phyloP scores from a whole-genome alignment of 2,888 invertebrate genomes.

The Orthosia cruda region DNA sequence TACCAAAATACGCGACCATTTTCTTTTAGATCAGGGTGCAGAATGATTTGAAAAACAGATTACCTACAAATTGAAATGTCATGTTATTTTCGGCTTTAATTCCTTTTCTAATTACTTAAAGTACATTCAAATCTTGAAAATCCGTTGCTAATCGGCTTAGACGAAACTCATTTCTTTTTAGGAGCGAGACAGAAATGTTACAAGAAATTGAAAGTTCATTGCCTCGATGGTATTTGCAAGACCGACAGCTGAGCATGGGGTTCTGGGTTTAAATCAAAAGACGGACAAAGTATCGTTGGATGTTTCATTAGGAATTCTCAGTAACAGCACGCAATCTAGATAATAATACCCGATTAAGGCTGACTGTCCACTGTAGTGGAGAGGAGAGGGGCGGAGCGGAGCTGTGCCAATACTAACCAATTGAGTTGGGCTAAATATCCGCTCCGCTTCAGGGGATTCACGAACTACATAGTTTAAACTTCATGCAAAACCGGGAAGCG shows the following conservation, averaged over 20 bases:
- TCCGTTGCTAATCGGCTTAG: slow-evolving; percentile 38
- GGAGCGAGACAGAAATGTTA: slow-evolving; percentile 9
- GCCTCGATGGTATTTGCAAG: background rate
- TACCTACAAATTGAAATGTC: slow-evolving; percentile 30
- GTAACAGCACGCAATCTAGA: too few species aligned
- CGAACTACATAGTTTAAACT: too few species aligned
- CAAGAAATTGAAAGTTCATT: background rate
- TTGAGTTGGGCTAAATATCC: too few species aligned
- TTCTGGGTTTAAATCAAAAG: background rate
- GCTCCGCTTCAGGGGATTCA: too few species aligned
- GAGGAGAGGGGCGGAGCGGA: too few species aligned
- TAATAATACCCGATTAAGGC: too few species aligned
- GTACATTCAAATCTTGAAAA: slow-evolving; percentile 26
- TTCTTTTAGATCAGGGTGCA: background rate
- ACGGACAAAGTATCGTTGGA: too few species aligned
- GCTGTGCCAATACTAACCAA: too few species aligned
- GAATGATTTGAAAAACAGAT: slow-evolving; percentile 12
- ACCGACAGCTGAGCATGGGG: too few species aligned
- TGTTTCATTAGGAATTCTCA: too few species aligned
- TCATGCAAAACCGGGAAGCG: too few species aligned
- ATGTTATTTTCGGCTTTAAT: slow-evolving; percentile 27
- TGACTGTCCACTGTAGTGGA: too few species aligned
- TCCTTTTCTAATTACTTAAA: slow-evolving; percentile 10
- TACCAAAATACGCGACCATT: background rate
- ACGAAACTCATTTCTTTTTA: slow-evolving; percentile 34